phyloP scores from a whole-genome alignment of 2,113 vertebrate species.

The Carassius auratus region DNA sequence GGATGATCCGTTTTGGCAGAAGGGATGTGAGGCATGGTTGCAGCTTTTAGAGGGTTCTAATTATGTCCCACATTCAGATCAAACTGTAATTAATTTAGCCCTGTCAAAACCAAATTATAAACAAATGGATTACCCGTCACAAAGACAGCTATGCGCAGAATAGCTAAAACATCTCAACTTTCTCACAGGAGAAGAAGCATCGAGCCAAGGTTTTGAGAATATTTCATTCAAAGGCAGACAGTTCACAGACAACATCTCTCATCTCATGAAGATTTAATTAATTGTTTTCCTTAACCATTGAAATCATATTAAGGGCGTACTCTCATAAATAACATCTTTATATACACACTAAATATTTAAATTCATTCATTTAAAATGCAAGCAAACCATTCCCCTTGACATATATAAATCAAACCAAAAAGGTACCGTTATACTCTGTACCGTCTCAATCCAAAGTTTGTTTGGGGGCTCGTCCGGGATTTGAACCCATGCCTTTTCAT shows the following conservation, averaged over 20 bases:
- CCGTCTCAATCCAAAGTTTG: not conserved
- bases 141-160: conserved; percentile 31
- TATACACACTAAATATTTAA: not conserved
- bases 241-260: not conserved
- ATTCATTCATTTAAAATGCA: not conserved
- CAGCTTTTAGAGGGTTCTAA: conserved; percentile 44
- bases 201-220: conserved; percentile 19
- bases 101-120: conserved; percentile 43
- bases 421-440: not conserved
- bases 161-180: not conserved
- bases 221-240: not conserved
- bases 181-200: not conserved
- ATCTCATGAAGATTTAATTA: not conserved
- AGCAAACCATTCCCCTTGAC: not conserved
- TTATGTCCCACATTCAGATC: conserved; percentile 46
- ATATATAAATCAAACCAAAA: not conserved
- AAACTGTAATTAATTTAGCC: conserved; percentile 52
- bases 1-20: conserved; percentile 38
- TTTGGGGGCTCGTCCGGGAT: not conserved
- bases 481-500: not conserved
- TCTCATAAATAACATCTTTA: not conserved
- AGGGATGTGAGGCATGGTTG: conserved; percentile 21
- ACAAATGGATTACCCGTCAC: conserved; percentile 43
- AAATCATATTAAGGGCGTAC: not conserved
- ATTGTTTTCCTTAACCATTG: not conserved